Percentiles rank a stretch among this genome's conserved stretches.
These are phyloP conservation scores for Lasioglossum calceatum DNA, from an alignment of 2,888 invertebrate species.

Conservation along the genomic window DNA sequence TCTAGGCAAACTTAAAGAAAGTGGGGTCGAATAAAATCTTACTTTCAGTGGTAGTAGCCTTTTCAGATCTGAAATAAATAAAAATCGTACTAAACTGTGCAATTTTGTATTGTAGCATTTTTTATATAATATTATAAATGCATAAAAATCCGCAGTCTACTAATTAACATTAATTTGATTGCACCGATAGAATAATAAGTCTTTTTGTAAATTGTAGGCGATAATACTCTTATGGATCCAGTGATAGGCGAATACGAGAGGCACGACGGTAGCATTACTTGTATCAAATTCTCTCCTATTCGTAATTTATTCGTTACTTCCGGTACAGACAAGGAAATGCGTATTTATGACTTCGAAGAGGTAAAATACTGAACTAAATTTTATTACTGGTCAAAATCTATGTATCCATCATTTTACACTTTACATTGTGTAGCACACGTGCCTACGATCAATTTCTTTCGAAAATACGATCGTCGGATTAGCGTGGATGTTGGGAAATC, in stretches of 20 bases:
- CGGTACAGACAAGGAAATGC: constrained; percentile 80
- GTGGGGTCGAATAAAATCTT: no score
- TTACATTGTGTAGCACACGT: constrained; percentile 67
- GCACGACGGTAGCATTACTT: constrained; percentile 79
- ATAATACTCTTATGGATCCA: constrained; percentile 78
- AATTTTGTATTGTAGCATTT: no score
- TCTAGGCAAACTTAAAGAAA: no score
- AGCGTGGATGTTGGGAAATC: constrained; percentile 77
- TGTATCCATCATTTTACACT: background rate
- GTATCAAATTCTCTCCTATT: constrained; percentile 77
- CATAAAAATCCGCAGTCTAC: no score
- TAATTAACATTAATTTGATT: no score
- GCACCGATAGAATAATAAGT: background rate
- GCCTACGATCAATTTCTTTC: constrained; percentile 74
- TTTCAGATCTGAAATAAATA: no score
- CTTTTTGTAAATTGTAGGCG: constrained; percentile 65
- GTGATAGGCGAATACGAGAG: constrained; percentile 80
- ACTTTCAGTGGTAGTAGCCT: no score
- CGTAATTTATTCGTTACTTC: constrained; percentile 78
- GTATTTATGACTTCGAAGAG: constrained; percentile 80
- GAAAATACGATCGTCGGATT: constrained; percentile 79
- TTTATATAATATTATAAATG: no score
- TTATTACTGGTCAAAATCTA: background rate
- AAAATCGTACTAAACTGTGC: no score
- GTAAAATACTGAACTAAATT: constrained; percentile 57